Conservation (phyloP, 2,888 invertebrate genomes). For the Metalampra italica region DNA sequence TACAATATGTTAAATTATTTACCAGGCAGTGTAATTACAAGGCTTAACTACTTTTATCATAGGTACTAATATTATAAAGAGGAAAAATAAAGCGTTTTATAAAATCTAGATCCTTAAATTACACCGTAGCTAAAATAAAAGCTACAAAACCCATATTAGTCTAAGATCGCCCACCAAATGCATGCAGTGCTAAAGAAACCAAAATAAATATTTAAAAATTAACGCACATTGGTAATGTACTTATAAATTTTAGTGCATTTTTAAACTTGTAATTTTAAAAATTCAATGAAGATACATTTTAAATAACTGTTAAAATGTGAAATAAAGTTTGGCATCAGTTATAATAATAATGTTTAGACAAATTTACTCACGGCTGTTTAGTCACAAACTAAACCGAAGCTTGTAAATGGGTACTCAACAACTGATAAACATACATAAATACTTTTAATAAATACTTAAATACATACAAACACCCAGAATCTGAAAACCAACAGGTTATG, state of each 20-base stretch:
- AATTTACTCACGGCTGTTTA: too few relatives aligned
- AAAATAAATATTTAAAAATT: conserved; percentile 6
- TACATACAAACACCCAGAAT: too few relatives aligned
- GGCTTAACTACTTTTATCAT: too few relatives aligned
- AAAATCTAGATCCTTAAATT: background rate
- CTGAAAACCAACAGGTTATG: too few relatives aligned
- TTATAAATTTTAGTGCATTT: background rate
- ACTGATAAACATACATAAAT: too few relatives aligned
- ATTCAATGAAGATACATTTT: background rate
- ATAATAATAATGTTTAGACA: too few relatives aligned
- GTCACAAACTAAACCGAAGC: too few relatives aligned
- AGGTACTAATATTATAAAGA: background rate
- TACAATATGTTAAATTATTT: background rate
- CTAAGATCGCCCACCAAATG: conserved; percentile 30
- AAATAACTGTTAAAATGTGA: too few relatives aligned
- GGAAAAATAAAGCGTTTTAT: background rate
- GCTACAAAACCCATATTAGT: conserved; percentile 36
- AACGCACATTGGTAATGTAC: background rate
- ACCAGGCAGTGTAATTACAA: background rate
- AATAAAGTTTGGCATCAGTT: too few relatives aligned
- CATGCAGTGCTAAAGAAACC: conserved; percentile 26
- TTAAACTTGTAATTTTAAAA: background rate
- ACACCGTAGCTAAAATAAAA: conserved; percentile 19
- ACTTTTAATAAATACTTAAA: too few relatives aligned
- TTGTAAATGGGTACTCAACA: too few relatives aligned